These are phyloP conservation scores for Phenacoccus solenopsis DNA, from an alignment of 1,140 invertebrate genomes.

Conservation along the genomic window DNA sequence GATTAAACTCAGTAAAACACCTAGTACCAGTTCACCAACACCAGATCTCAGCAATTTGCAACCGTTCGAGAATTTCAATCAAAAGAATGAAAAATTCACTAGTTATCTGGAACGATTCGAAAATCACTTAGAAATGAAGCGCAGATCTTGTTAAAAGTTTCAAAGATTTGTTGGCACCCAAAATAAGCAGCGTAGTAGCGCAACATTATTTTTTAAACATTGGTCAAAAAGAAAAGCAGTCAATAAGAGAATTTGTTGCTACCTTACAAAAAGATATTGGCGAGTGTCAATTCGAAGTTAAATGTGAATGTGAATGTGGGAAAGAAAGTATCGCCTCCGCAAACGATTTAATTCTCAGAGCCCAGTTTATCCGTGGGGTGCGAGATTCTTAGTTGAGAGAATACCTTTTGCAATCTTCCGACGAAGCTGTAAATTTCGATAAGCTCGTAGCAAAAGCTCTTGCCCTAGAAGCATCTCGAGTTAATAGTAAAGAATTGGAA, in stretches of 20 bases:
- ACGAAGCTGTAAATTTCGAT: not conserved
- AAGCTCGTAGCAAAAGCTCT: not conserved
- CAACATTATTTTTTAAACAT: slow-evolving; percentile 29
- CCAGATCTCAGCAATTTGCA: not conserved
- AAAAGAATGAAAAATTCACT: slow-evolving; percentile 21
- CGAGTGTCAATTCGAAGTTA: slow-evolving; percentile 22
- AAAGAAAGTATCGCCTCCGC: slow-evolving; percentile 23
- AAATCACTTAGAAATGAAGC: slow-evolving; percentile 16
- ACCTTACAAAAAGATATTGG: slow-evolving; percentile 21
- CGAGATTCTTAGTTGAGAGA: slow-evolving; percentile 25
- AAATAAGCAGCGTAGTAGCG: slow-evolving; percentile 24
- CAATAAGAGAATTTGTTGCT: slow-evolving; percentile 26
- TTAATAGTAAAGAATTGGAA: not conserved
- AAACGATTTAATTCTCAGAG: slow-evolving; percentile 27
- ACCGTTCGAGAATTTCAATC: not conserved
- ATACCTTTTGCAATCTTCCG: slow-evolving; percentile 22
- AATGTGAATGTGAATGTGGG: not conserved
- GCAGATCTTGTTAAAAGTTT: slow-evolving; percentile 24
- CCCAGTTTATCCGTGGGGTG: slow-evolving; percentile 30
- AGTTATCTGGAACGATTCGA: slow-evolving; percentile 18
- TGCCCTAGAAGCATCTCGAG: slow-evolving; percentile 4
- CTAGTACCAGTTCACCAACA: not conserved
- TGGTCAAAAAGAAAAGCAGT: slow-evolving; percentile 26
- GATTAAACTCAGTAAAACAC: too few species aligned
- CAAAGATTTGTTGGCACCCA: slow-evolving; percentile 23